Conservation (phyloP, 2,797 vertebrate genomes). For the Gorsachius magnificus region DNA sequence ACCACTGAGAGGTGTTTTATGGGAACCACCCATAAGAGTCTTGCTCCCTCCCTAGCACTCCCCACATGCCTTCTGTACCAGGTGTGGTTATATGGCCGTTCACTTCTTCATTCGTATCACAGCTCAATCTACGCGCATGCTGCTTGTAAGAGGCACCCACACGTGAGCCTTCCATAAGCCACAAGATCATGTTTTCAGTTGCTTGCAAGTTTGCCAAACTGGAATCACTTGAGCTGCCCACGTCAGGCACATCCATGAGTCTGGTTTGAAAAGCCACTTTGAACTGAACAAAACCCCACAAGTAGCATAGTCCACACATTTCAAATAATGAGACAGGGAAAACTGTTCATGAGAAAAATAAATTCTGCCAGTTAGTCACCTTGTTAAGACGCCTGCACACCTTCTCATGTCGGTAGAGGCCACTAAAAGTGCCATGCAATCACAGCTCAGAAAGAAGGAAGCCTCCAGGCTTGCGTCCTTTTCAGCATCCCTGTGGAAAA, state of each 20-base stretch:
- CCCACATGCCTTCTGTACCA: rapidly evolving
- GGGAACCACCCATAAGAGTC: neutral
- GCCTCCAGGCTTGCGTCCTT: neutral
- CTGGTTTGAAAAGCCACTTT: neutral
- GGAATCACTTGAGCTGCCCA: neutral
- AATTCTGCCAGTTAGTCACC: neutral
- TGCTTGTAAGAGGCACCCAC: neutral
- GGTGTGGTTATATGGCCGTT: neutral
- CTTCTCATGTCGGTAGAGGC: neutral
- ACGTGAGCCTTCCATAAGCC: neutral
- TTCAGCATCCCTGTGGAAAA: neutral
- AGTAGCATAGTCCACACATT: neutral
- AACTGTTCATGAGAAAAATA: neutral
- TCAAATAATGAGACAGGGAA: neutral
- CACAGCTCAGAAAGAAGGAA: neutral
- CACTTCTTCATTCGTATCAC: neutral
- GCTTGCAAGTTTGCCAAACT: neutral
- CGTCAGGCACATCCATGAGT: neutral
- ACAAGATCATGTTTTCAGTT: neutral
- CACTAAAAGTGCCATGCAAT: neutral
- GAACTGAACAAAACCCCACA: neutral
- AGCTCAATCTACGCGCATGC: neutral
- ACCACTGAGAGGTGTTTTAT: neutral
- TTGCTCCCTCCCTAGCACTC: neutral
- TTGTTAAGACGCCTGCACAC: neutral